A percentile compares a stretch with the other conserved stretches of the same genome.
Evolutionary conservation across 2,797 vertebrate genomes (phyloP).

Genomic region (Ambastaia sidthimunki): DNA sequence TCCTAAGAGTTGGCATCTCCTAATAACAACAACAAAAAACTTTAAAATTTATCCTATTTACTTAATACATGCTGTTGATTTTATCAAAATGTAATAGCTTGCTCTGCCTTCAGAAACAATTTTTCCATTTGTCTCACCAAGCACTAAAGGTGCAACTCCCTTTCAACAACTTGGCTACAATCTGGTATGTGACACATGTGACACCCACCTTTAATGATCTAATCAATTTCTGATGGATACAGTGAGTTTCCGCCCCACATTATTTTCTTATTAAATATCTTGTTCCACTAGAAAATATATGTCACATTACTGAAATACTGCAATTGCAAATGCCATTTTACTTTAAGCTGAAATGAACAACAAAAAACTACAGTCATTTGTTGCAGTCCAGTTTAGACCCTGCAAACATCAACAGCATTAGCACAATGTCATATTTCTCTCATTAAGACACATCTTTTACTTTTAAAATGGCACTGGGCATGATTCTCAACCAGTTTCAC

Average conservation of each 20-base stretch:
- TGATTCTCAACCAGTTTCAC: constrained; percentile 23
- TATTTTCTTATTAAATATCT: background rate
- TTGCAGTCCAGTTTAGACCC: background rate
- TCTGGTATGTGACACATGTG: no score
- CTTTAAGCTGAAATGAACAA: background rate
- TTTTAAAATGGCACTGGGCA: background rate
- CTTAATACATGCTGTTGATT: background rate
- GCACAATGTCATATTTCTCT: background rate
- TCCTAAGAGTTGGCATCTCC: background rate
- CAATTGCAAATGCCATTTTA: background rate
- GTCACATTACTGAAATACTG: background rate
- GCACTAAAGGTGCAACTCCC: no score
- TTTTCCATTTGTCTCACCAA: no score
- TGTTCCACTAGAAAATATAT: background rate
- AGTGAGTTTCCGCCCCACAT: background rate
- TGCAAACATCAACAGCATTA: constrained; percentile 8
- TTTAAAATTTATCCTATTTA: background rate
- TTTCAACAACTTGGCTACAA: no score
- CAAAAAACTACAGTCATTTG: constrained; percentile 5
- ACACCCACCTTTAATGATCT: background rate
- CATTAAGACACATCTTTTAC: constrained; percentile 14
- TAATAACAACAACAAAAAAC: background rate
- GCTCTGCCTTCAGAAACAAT: no score
- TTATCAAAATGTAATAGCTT: no score
- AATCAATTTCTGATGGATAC: background rate